Evolutionary conservation across 2,888 invertebrate genomes (phyloP).

Genomic region (Hoplodrina blanda): DNA sequence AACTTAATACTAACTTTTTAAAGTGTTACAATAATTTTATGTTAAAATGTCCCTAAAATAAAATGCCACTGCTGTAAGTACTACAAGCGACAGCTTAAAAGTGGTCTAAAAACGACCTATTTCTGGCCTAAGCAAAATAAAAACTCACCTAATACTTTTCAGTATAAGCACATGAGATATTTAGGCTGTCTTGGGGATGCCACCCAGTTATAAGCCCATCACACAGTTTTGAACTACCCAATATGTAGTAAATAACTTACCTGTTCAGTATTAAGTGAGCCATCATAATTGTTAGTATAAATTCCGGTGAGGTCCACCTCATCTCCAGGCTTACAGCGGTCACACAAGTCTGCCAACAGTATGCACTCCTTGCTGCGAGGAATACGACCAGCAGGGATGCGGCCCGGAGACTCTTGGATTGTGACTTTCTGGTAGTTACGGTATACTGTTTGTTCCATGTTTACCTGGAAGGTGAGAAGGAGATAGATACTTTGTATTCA

Average conservation of each 20-base stretch:
- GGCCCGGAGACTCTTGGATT: conserved; percentile 99
- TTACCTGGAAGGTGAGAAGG: conserved; percentile 91
- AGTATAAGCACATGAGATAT: no score
- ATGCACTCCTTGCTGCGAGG: conserved; percentile 99
- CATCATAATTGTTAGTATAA: conserved; percentile 99
- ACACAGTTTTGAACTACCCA: no score
- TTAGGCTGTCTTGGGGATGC: no score
- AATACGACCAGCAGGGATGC: conserved; percentile 98
- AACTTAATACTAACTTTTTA: no score
- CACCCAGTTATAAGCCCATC: no score
- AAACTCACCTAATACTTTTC: no score
- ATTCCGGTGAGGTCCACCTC: conserved; percentile 98
- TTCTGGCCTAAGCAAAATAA: no score
- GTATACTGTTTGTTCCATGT: conserved; percentile 99
- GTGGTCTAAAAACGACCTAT: no score
- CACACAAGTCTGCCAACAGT: conserved; percentile 98
- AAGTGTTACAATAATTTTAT: no score
- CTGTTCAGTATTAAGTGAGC: conserved; percentile 97
- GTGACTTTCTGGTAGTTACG: conserved; percentile 99
- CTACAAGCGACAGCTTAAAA: no score
- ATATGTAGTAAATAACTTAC: conserved; percentile 77
- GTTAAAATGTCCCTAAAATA: no score
- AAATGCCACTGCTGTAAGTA: no score
- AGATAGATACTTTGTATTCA: not conserved
- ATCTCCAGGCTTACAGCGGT: conserved; percentile 99